phyloP scores from a whole-genome alignment of 2,888 invertebrate genomes.

The Ophonus ardosiacus region DNA sequence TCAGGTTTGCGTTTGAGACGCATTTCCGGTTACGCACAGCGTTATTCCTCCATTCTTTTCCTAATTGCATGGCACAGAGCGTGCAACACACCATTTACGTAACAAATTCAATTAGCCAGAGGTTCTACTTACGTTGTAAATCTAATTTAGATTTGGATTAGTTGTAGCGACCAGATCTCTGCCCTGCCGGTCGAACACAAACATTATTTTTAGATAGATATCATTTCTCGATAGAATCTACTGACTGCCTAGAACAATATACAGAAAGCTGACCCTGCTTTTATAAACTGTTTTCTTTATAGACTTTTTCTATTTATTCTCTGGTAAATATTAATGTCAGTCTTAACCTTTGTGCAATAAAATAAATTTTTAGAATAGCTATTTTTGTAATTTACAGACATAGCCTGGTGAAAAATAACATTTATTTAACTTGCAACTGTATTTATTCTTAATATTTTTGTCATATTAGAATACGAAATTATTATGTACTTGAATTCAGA shows the following conservation, averaged over 20 bases:
- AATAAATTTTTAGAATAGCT: no score
- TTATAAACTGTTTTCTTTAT: not conserved
- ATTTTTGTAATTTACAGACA: no score
- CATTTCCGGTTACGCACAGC: not conserved
- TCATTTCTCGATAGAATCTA: not conserved
- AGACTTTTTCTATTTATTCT: not conserved
- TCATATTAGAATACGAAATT: no score
- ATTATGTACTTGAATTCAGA: no score
- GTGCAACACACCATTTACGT: not conserved
- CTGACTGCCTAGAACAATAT: not conserved
- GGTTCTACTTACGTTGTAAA: slow-evolving; percentile 35
- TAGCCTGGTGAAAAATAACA: no score
- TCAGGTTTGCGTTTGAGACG: not conserved
- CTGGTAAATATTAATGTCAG: no score
- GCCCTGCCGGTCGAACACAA: not conserved
- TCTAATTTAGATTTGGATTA: slow-evolving; percentile 50
- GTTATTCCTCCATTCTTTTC: not conserved
- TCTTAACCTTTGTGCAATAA: no score
- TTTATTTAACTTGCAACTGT: no score
- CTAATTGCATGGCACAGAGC: not conserved
- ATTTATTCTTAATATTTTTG: no score
- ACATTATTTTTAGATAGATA: slow-evolving; percentile 13
- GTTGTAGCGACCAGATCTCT: not conserved
- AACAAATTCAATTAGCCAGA: slow-evolving; percentile 28
- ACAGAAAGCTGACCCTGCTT: not conserved